These are phyloP conservation scores for Physeter macrocephalus DNA, from an alignment of 2,113 vertebrate genomes.

Conservation along the genomic window DNA sequence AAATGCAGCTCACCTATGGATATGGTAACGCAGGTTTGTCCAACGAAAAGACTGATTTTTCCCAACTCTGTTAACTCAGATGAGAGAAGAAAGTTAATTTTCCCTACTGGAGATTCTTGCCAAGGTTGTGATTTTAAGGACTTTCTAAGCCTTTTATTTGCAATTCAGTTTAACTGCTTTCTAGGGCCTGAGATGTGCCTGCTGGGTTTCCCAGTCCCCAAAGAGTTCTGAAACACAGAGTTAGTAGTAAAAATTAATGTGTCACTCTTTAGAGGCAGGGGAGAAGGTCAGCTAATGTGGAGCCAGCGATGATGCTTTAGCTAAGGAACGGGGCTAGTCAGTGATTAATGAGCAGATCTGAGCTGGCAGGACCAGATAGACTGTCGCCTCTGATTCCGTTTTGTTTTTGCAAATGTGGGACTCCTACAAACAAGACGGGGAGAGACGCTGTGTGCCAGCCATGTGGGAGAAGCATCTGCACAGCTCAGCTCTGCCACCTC, in stretches of 20 bases:
- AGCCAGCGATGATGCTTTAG: neutral
- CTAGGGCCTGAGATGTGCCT: slow-evolving; percentile 41
- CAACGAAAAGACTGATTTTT: neutral
- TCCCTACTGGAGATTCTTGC: neutral
- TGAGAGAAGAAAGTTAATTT: slow-evolving; percentile 26
- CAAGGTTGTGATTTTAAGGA: slow-evolving; percentile 25
- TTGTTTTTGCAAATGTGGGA: slow-evolving; percentile 45
- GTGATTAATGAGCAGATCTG: slow-evolving; percentile 4
- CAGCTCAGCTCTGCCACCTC: neutral
- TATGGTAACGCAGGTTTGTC: neutral
- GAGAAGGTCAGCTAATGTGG: neutral
- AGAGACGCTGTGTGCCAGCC: neutral
- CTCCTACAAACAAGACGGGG: slow-evolving; percentile 7
- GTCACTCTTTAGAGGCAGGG: slow-evolving; percentile 23
- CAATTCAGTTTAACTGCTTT: slow-evolving; percentile 52
- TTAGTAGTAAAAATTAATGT: slow-evolving; percentile 52
- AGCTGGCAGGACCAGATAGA: neutral
- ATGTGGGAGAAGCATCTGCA: neutral
- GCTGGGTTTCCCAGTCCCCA: slow-evolving; percentile 21
- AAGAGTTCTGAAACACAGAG: slow-evolving; percentile 22
- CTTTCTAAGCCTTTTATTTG: slow-evolving; percentile 40
- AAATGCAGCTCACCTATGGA: neutral
- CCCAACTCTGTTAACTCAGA: slow-evolving; percentile 15
- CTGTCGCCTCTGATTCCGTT: neutral
- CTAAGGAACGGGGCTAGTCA: neutral